Base-by-base conservation (phyloP, 1,140 invertebrate species). In the Zaprionus tsacasi region DNA sequence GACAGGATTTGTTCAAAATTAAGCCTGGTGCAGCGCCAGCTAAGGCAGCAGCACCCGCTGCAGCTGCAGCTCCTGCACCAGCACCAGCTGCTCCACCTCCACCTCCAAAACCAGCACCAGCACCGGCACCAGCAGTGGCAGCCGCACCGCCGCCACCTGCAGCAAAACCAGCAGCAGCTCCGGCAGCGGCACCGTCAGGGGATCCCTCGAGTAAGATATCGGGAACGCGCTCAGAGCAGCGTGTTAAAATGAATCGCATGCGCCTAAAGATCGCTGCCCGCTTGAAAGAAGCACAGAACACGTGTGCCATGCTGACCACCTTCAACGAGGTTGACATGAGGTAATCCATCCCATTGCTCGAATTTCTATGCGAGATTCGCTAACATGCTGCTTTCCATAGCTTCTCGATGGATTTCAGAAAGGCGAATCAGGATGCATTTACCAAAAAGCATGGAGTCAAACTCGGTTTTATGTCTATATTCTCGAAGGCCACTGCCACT, bases 321-420 rank as follows among this genome's bases (percentile, higher is more conserved):
- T 99, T 99, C 93, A 99, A 99, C 93, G 99, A 99, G 94, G 96
- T 99, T 77, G 99, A 99, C 93, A 99, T 99, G 99, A 98, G 96
- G 97, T 97, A 73, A 33, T 50, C 33, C 4, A 33, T 50, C 33
- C 4, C 4, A n/a, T 25, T 36, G n/a, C 6, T 60, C 25, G 6
- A 45, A 8, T 43, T 30, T 0, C n/a, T 13, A 21, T 21, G 4
- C 27, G 3, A 17, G 56, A 25, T 25, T 38, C 1, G 13, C 12
- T 35, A 33, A 8, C 30, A 13, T 40, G 1, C 11, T 2, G 21
- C 3, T 12, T 12, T n/a, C 3, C 65, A 36, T 82, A 98, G 98
- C 77, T 95, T 96, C 92, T 96, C 99, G 8, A 99, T 99, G 93
- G 97, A 98, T 64, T 97, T 99, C 95, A 95, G 99, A 65, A 99